Base-by-base conservation (phyloP, 2,888 invertebrate species). In the Pammene fasciana region DNA sequence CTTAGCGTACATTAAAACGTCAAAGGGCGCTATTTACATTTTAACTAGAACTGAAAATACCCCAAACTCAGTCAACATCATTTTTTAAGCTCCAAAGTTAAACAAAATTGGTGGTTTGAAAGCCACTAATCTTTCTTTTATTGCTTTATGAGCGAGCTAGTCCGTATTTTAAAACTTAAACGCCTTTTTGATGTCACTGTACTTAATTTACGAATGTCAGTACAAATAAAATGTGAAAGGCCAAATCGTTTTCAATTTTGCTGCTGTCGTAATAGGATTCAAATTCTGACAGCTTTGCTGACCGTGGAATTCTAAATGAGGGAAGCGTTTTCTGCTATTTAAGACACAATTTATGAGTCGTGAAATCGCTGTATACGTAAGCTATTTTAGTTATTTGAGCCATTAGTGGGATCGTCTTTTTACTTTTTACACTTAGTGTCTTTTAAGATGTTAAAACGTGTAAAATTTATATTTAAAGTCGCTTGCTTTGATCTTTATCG, bases 181-280 rank as follows among this genome's bases (percentile, higher is more conserved):
- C 68, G 68, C 68, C 68, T 68, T 68, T 68, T 68, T 68, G 68
- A 68, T 68, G 68, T 68, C 68, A 68, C 57, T 64, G 68, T 65
- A 52, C 52, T 68, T 65, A 59, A 68, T 65, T 68, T 65, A 57
- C 57, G 46, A 68, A 68, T 59, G 59, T 68, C 68, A 65, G 68
- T 68, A 68, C 68, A 65, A 68, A 68, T 62, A 61, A 61, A 68
- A 68, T 9, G 43, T 14, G 9, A 0, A 36, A 11, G 0, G 1
- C 4, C 14, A 14, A 52, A 38, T 26, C 0, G 59, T 54, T 52
- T 54, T 46, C 36, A 36, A 56, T 45, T 45, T 38, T 59, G 16
- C n/a, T 0, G 0, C 46, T 5, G 9, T 36, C 13, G 26, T 0
- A n/a, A 64, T 59, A 65, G 18, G 57, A 59, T 38, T 38, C 36